These are phyloP conservation scores for Chlorops oryzae DNA, from an alignment of 1,140 invertebrate genomes.

Conservation along the genomic window DNA sequence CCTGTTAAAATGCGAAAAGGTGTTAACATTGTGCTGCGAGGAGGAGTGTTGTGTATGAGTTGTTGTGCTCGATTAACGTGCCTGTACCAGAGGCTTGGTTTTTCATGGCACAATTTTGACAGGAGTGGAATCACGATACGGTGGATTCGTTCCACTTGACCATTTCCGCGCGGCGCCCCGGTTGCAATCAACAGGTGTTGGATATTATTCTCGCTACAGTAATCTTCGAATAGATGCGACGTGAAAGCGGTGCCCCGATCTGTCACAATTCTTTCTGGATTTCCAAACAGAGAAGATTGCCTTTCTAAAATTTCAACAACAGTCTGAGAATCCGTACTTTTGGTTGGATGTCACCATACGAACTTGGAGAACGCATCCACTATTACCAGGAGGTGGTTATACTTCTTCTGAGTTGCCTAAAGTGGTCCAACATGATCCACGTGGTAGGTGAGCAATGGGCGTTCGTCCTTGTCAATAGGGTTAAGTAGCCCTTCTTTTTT, in stretches of 20 bases:
- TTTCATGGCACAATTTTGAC: no score
- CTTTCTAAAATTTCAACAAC: background rate
- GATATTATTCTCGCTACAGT: no score
- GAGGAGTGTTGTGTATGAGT: no score
- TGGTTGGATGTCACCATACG: constrained; percentile 16
- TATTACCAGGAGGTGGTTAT: constrained; percentile 25
- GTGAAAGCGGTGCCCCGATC: constrained; percentile 30
- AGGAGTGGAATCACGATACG: no score
- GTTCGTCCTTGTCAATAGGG: constrained; percentile 28
- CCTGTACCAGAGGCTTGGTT: no score
- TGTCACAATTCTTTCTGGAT: constrained; percentile 22
- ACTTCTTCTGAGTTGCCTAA: constrained; percentile 24
- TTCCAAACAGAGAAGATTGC: constrained; percentile 11
- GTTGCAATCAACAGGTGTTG: no score
- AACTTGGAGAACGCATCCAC: constrained; percentile 31
- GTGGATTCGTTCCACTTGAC: no score
- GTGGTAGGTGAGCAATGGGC: constrained; percentile 20
- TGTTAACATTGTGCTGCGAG: no score
- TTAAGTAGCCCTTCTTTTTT: constrained; percentile 42
- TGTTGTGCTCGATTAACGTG: no score
- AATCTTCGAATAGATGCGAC: constrained; percentile 21
- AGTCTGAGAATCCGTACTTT: constrained; percentile 9
- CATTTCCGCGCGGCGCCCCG: no score
- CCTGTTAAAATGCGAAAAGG: no score
- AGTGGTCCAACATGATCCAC: constrained; percentile 24